Percentiles rank a stretch among this genome's conserved stretches.
Evolutionary conservation across 2,888 invertebrate species (phyloP).

Genomic region (Mellilla xanthometata): DNA sequence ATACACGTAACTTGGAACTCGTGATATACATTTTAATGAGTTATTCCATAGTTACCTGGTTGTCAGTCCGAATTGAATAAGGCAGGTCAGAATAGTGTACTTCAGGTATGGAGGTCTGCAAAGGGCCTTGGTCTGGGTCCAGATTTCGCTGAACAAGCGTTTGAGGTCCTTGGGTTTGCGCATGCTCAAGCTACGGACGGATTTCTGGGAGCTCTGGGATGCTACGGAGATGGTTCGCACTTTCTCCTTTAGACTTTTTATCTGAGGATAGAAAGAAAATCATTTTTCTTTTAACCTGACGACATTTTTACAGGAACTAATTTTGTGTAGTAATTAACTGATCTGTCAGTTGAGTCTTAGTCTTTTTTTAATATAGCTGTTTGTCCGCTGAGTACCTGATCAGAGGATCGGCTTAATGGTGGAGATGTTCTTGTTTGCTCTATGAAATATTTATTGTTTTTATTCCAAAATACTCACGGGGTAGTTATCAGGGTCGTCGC

Average conservation of each 20-base stretch:
- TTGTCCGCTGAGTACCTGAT: no score
- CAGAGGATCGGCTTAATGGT: no score
- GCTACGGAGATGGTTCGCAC: constrained; percentile 84
- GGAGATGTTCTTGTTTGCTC: no score
- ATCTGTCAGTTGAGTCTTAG: no score
- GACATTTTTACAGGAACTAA: no score
- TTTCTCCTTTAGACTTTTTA: constrained; percentile 87
- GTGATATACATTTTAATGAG: constrained; percentile 8
- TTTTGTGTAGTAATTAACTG: no score
- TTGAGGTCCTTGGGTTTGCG: constrained; percentile 88
- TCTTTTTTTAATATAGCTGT: no score
- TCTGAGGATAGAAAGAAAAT: constrained; percentile 65
- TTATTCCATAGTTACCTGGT: constrained; percentile 78
- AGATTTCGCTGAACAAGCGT: constrained; percentile 86
- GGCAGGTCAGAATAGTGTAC: constrained; percentile 89
- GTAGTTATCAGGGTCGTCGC: constrained; percentile 86
- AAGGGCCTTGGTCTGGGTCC: constrained; percentile 88
- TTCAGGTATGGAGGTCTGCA: constrained; percentile 89
- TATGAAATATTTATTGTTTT: no score
- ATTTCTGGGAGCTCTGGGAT: constrained; percentile 84
- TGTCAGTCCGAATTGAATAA: constrained; percentile 92
- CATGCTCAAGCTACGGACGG: constrained; percentile 86
- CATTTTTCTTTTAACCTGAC: no score
- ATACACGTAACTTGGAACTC: constrained; percentile 6
- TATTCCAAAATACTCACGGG: constrained; percentile 88